A percentile compares a stretch with the other conserved stretches of the same genome.
These are phyloP conservation scores for Scrobipalpa costella DNA, from an alignment of 2,888 invertebrate genomes.

Conservation along the genomic window DNA sequence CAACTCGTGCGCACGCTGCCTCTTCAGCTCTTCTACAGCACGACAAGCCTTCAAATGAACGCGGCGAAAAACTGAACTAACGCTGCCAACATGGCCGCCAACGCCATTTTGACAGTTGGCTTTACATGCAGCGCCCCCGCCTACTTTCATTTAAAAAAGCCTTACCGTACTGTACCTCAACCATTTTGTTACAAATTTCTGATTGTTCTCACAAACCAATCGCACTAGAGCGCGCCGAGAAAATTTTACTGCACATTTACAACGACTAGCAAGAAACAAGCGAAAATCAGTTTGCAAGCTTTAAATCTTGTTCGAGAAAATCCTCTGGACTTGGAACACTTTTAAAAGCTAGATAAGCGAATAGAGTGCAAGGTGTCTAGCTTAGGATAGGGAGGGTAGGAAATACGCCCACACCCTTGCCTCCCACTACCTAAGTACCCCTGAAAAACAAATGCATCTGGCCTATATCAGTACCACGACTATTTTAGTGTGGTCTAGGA, in stretches of 20 bases:
- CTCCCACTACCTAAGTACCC: constrained; percentile 36
- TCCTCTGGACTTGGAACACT: constrained; percentile 8
- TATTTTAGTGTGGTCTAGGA: background rate
- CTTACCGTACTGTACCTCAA: constrained; percentile 42
- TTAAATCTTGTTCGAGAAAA: constrained; percentile 23
- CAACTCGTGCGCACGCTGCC: constrained; percentile 57
- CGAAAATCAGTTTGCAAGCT: constrained; percentile 17
- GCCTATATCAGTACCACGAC: background rate
- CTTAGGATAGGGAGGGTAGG: constrained; percentile 30
- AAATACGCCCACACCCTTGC: constrained; percentile 37
- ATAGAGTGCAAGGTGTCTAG: constrained; percentile 29
- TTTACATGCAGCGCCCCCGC: no score
- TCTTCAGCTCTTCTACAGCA: constrained; percentile 35
- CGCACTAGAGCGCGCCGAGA: background rate
- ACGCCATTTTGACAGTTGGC: no score
- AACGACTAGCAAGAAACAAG: constrained; percentile 16
- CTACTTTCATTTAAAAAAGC: no score
- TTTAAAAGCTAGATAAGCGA: constrained; percentile 18
- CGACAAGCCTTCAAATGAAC: no score
- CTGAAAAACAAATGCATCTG: background rate
- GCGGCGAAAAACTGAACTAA: no score
- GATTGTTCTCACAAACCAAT: constrained; percentile 27
- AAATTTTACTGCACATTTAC: constrained; percentile 4
- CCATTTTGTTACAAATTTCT: constrained; percentile 50
- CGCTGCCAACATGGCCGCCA: no score